Conservation (phyloP, 1,140 invertebrate species). For the Acromyrmex heyeri region DNA sequence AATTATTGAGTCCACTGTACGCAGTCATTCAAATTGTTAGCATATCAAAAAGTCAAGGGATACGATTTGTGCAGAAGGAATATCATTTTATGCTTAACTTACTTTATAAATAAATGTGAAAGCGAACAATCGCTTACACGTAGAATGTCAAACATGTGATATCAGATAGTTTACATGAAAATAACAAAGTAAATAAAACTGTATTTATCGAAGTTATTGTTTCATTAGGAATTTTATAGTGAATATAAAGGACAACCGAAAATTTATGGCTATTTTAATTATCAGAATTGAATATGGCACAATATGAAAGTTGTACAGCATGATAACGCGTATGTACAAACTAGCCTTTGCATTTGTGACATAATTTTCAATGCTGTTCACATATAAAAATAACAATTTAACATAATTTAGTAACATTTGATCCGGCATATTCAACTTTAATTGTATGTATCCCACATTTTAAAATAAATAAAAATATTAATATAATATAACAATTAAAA, state of each 20-base stretch:
- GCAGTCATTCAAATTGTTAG: not conserved
- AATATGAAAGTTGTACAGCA: not conserved
- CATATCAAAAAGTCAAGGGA: not conserved
- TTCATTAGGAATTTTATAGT: not conserved
- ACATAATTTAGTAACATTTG: not conserved
- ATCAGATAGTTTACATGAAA: slow-evolving; percentile 24
- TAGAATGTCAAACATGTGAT: slow-evolving; percentile 41
- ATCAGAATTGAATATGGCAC: not conserved
- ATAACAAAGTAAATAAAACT: slow-evolving; percentile 25
- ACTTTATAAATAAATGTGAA: slow-evolving; percentile 20
- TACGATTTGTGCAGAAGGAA: slow-evolving; percentile 5
- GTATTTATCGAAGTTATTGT: not conserved
- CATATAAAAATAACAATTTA: slow-evolving; percentile 10
- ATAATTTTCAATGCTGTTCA: not conserved
- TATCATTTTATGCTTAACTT: slow-evolving; percentile 34
- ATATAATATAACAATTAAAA: not conserved
- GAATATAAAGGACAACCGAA: not conserved
- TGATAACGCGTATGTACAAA: not conserved
- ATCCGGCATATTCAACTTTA: not conserved
- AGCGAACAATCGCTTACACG: not conserved
- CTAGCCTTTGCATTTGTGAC: not conserved
- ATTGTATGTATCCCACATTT: not conserved
- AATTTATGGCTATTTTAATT: not conserved
- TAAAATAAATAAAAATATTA: slow-evolving; percentile 9
- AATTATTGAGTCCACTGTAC: too few relatives aligned